These are phyloP conservation scores for Macrosiphum euphorbiae DNA, from an alignment of 2,888 invertebrate genomes.

Conservation along the genomic window DNA sequence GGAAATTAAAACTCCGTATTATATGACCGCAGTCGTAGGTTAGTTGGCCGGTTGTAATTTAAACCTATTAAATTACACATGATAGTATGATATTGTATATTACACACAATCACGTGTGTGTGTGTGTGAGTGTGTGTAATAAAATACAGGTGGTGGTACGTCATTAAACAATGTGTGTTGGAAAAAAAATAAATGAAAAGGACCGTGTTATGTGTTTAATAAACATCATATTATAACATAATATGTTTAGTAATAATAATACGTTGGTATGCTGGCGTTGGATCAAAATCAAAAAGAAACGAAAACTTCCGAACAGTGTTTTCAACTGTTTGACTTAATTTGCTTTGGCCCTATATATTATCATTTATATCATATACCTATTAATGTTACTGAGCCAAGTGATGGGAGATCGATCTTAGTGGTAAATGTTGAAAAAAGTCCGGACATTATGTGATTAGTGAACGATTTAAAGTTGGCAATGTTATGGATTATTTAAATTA, in stretches of 20 bases:
- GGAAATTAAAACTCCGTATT: slow-evolving; percentile 33
- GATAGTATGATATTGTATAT: slow-evolving; percentile 1
- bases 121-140: background rate
- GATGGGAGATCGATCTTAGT: background rate
- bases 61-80: background rate
- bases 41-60: slow-evolving; percentile 38
- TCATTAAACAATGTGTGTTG: background rate
- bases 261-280: background rate
- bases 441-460: background rate
- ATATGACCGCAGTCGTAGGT: background rate
- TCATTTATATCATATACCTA: background rate
- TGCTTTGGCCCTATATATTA: background rate
- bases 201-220: background rate
- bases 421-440: background rate
- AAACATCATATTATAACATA: background rate
- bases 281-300: background rate
- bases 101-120: background rate
- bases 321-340: background rate
- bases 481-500: background rate
- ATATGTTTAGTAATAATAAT: background rate
- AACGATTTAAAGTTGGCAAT: background rate
- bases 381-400: background rate
- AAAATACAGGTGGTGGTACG: slow-evolving; percentile 3
- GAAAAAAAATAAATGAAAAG: background rate
- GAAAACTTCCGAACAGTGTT: background rate